These are phyloP conservation scores for Belonocnema kinseyi DNA, from an alignment of 1,140 invertebrate species.

Conservation along the genomic window DNA sequence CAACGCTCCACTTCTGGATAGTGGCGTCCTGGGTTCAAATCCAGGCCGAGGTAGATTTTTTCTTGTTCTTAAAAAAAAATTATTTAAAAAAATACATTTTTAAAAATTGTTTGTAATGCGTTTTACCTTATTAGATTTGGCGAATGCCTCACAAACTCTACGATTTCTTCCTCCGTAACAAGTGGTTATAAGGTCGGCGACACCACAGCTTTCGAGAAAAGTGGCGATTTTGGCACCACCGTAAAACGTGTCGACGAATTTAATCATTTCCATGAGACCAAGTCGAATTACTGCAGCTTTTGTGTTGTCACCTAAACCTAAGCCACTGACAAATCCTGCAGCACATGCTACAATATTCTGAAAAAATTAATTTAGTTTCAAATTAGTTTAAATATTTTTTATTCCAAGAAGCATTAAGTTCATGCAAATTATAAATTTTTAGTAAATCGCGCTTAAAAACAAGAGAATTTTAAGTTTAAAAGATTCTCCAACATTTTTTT, in stretches of 20 bases:
- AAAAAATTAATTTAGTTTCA: slow-evolving; percentile 33
- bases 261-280: slow-evolving; percentile 88
- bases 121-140: slow-evolving; percentile 83
- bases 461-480: no score
- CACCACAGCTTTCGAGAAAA: slow-evolving; percentile 91
- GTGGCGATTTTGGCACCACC: slow-evolving; percentile 80
- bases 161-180: slow-evolving; percentile 90
- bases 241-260: slow-evolving; percentile 81
- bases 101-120: slow-evolving; percentile 6
- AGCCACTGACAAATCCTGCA: slow-evolving; percentile 89
- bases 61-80: background rate
- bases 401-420: no score
- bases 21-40: no score
- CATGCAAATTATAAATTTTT: no score
- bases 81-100: slow-evolving; percentile 28
- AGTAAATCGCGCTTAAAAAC: no score
- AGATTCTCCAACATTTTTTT: no score
- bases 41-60: no score
- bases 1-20: no score
- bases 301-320: slow-evolving; percentile 88
- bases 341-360: slow-evolving; percentile 91
- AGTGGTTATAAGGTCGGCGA: slow-evolving; percentile 91
- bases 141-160: slow-evolving; percentile 86
- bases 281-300: slow-evolving; percentile 91
- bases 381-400: background rate